Percentiles rank a stretch among this genome's conserved stretches.
Evolutionary conservation across 92 coral and sea anemone genomes (phyloP).

Genomic region (Pocillopora grandis): DNA sequence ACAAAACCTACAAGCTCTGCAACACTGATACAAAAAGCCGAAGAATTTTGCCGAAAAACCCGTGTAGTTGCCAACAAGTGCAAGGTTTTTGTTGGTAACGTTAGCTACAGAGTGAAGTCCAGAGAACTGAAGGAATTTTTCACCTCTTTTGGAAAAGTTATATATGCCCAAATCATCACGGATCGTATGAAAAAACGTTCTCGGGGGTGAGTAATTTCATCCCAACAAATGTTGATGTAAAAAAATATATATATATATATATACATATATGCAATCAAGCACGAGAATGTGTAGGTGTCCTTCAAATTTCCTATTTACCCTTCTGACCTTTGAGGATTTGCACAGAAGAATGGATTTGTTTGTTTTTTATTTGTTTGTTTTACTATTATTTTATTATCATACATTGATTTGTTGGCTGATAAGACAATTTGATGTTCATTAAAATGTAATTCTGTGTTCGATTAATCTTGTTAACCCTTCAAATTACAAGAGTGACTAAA

Average conservation of each 20-base stretch:
- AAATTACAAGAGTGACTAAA: too few species aligned
- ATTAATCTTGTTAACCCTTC: too few species aligned
- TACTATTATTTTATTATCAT: too few species aligned
- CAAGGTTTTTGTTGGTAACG: conserved; percentile 95
- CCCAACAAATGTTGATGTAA: not conserved
- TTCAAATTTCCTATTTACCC: too few species aligned
- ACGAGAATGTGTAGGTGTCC: too few species aligned
- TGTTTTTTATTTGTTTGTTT: not conserved
- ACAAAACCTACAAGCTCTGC: not conserved
- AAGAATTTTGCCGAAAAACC: conserved; percentile 51
- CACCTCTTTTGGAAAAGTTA: conserved; percentile 78
- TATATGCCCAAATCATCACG: conserved; percentile 78
- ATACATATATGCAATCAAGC: too few species aligned
- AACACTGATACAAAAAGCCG: conserved; percentile 50
- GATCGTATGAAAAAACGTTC: conserved; percentile 83
- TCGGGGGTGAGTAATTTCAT: conserved; percentile 74
- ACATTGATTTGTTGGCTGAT: too few species aligned
- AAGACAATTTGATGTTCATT: too few species aligned
- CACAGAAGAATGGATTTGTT: too few species aligned
- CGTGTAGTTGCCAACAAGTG: conserved; percentile 66
- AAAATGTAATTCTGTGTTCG: too few species aligned
- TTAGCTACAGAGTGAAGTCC: conserved; percentile 76
- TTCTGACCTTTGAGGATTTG: too few species aligned
- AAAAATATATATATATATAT: too few species aligned
- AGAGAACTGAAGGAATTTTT: conserved; percentile 77